phyloP scores from a whole-genome alignment of 2,888 invertebrate species.

The Antheraea assamensis region DNA sequence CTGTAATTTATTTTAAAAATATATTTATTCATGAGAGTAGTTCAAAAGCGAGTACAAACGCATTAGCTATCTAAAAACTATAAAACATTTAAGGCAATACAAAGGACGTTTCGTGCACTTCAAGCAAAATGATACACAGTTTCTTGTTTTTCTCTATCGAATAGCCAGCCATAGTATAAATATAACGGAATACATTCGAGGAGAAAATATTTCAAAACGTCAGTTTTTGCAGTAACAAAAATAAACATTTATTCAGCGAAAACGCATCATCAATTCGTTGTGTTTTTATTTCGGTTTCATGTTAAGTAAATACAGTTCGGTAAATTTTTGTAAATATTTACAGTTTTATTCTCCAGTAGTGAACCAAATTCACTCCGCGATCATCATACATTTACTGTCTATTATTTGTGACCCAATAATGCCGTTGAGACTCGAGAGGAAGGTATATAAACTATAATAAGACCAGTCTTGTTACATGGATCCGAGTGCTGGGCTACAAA shows the following conservation, averaged over 20 bases:
- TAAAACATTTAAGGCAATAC: no score
- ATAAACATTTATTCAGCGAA: background rate
- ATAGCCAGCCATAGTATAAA: background rate
- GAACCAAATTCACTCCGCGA: background rate
- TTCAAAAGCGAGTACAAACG: no score
- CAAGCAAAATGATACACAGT: no score
- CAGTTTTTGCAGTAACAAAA: background rate
- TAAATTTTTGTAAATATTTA: background rate
- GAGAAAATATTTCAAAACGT: background rate
- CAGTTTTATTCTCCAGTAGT: background rate
- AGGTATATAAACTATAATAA: no score
- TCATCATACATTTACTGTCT: background rate
- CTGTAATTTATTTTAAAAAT: no score
- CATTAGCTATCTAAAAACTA: no score
- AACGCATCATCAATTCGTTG: background rate
- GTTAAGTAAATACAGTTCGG: background rate
- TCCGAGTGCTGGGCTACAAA: no score
- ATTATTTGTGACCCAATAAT: no score
- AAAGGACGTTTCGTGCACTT: no score
- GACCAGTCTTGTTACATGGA: no score
- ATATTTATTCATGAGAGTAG: no score
- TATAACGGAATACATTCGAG: background rate
- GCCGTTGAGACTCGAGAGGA: no score
- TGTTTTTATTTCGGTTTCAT: background rate
- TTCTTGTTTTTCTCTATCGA: background rate